A percentile compares a stretch with the other conserved stretches of the same genome.
phyloP scores from a whole-genome alignment of 2,113 vertebrate genomes.

The Cololabis saira region DNA sequence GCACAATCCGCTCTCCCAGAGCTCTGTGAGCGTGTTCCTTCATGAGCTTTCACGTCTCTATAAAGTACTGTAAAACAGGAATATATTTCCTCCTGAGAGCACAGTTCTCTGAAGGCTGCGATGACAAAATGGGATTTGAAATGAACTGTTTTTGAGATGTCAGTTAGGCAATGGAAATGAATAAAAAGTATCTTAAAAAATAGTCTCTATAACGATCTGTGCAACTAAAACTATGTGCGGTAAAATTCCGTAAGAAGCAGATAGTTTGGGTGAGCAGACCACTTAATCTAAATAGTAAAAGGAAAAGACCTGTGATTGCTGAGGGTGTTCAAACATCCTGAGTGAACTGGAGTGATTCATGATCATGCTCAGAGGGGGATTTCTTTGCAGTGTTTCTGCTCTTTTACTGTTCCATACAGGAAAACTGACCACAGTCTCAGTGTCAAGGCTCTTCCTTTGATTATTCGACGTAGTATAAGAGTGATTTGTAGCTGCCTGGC shows the following conservation, averaged over 20 bases:
- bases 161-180: too few relatives aligned
- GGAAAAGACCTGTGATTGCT: conserved; percentile 20
- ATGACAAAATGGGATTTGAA: background rate
- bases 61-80: background rate
- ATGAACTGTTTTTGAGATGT: background rate
- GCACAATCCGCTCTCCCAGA: conserved; percentile 35
- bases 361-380: conserved; percentile 30
- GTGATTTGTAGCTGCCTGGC: accelerated
- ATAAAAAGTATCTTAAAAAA: background rate
- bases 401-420: conserved; percentile 1
- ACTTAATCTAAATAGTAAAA: background rate
- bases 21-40: background rate
- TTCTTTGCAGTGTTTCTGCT: background rate
- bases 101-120: background rate
- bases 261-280: background rate
- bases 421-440: conserved; percentile 14
- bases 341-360: conserved; percentile 30
- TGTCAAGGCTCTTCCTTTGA: conserved; percentile 33
- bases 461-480: conserved; percentile 9
- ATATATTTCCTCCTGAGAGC: background rate
- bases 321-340: conserved; percentile 20
- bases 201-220: background rate
- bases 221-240: background rate
- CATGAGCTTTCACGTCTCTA: conserved; percentile 1
- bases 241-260: background rate